Conservation (phyloP, 2,797 vertebrate genomes). For the Mus caroli region DNA sequence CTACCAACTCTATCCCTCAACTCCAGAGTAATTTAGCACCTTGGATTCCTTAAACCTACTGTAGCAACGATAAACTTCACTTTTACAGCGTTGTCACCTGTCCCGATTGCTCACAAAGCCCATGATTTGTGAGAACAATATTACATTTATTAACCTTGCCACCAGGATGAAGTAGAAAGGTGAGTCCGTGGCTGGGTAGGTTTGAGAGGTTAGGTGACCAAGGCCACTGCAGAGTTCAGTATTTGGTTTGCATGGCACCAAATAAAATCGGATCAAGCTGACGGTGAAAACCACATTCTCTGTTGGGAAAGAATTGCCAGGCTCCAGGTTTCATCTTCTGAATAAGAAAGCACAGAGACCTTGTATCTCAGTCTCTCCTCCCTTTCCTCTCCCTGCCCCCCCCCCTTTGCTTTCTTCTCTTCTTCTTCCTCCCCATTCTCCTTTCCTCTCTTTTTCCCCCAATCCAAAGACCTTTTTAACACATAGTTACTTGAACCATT, state of each 20-base stretch:
- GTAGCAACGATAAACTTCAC: background rate
- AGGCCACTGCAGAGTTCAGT: slow-evolving; percentile 22
- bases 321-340: background rate
- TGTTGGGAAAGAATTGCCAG: background rate
- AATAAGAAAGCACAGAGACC: background rate
- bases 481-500: background rate
- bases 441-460: fast-evolving
- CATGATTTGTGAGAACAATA: slow-evolving; percentile 46
- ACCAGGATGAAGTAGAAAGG: background rate
- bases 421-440: no score
- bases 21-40: background rate
- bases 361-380: background rate
- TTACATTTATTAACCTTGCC: slow-evolving; percentile 23
- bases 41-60: background rate
- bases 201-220: slow-evolving; percentile 46
- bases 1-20: background rate
- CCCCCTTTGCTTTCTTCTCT: background rate
- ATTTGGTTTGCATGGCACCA: background rate
- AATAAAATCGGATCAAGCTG: slow-evolving; percentile 2
- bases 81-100: background rate
- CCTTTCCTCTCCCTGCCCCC: no score
- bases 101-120: slow-evolving; percentile 29
- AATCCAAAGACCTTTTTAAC: background rate
- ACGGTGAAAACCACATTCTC: background rate
- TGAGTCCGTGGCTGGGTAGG: slow-evolving; percentile 26